Conservation (phyloP, 2,888 invertebrate genomes). For the Uloborus plumipes region DNA sequence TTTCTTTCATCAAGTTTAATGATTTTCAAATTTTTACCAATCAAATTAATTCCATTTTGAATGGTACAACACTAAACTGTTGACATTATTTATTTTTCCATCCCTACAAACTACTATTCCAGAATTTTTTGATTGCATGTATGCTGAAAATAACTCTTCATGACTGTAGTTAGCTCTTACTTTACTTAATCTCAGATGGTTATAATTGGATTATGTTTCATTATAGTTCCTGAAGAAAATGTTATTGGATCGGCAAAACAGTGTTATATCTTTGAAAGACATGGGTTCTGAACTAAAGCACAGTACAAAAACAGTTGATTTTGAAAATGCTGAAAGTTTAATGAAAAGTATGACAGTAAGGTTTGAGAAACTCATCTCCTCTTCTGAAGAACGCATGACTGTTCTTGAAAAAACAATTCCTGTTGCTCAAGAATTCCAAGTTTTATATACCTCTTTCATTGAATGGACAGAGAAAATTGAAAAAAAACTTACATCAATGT, state of each 20-base stretch:
- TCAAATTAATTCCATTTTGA: too few species aligned
- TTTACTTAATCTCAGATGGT: too few species aligned
- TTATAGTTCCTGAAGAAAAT: constrained; percentile 90
- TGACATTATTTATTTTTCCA: too few species aligned
- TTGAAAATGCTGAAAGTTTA: constrained; percentile 88
- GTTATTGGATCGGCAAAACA: constrained; percentile 93
- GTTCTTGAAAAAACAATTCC: constrained; percentile 92
- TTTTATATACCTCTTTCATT: constrained; percentile 79
- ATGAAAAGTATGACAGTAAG: constrained; percentile 87
- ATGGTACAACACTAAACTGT: too few species aligned
- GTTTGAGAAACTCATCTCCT: constrained; percentile 87
- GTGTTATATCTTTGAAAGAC: constrained; percentile 90
- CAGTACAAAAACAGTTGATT: constrained; percentile 86
- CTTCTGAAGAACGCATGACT: constrained; percentile 87
- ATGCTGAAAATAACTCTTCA: too few species aligned
- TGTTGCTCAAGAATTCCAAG: constrained; percentile 88
- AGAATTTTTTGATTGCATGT: too few species aligned
- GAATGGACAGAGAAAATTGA: constrained; percentile 92
- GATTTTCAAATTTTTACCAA: too few species aligned
- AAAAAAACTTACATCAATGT: constrained; percentile 87
- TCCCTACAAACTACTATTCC: too few species aligned
- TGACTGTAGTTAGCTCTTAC: too few species aligned
- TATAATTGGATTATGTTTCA: constrained; percentile 15
- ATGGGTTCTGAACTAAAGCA: constrained; percentile 93
- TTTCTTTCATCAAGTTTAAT: too few species aligned